Evolutionary conservation across 2,888 invertebrate species (phyloP).

Genomic region (Bedellia somnulentella): DNA sequence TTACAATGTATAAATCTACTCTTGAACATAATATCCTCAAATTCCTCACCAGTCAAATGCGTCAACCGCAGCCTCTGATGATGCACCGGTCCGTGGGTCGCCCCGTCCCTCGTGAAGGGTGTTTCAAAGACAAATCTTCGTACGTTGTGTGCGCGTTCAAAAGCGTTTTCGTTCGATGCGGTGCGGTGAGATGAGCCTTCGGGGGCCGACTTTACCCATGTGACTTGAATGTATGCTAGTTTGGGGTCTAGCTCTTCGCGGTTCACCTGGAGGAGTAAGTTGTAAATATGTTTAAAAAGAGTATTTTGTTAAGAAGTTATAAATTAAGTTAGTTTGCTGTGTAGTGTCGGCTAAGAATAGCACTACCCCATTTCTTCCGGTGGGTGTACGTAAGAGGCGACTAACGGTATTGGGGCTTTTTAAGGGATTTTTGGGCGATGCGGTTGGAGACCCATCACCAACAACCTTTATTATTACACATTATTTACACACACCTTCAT

Average conservation of each 20-base stretch:
- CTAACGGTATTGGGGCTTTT: too few species aligned
- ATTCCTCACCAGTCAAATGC: constrained; percentile 77
- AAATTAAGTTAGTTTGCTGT: too few species aligned
- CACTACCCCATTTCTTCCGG: too few species aligned
- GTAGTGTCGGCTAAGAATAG: too few species aligned
- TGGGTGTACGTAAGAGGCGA: too few species aligned
- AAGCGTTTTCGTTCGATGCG: constrained; percentile 76
- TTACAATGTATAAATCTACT: too few species aligned
- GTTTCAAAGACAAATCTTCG: constrained; percentile 92
- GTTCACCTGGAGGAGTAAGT: constrained; percentile 62
- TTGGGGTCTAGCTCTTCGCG: constrained; percentile 78
- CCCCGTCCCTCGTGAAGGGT: constrained; percentile 86
- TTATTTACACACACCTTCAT: too few species aligned
- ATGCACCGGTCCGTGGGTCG: constrained; percentile 75
- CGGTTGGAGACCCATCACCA: too few species aligned
- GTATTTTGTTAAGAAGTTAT: too few species aligned
- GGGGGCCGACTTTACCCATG: constrained; percentile 91
- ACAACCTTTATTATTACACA: too few species aligned
- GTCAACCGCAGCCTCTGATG: constrained; percentile 92
- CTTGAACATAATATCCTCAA: neutral
- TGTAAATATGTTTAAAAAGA: too few species aligned
- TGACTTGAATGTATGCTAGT: constrained; percentile 90
- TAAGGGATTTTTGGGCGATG: too few species aligned
- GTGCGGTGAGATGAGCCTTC: constrained; percentile 70
- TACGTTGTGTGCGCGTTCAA: constrained; percentile 89